phyloP scores from a whole-genome alignment of 2,113 vertebrate genomes.

The Cepphus grylle region DNA sequence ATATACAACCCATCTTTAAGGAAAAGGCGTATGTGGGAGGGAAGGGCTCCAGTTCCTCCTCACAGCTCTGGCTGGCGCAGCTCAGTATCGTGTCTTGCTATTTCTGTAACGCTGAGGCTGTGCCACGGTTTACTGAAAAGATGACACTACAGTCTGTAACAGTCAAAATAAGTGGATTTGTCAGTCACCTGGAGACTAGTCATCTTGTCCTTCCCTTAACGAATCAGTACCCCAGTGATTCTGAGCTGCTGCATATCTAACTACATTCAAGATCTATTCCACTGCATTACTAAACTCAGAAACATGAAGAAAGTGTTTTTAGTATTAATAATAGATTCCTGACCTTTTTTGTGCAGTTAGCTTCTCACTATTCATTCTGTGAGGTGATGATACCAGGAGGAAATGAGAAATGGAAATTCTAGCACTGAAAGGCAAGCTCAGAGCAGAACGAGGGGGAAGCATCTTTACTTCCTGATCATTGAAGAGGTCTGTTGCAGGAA shows the following conservation, averaged over 20 bases:
- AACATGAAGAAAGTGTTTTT: background rate
- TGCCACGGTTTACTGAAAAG: background rate
- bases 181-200: background rate
- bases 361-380: background rate
- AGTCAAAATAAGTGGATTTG: background rate
- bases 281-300: background rate
- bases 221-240: background rate
- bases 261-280: background rate
- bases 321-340: background rate
- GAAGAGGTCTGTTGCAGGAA: background rate
- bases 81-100: background rate
- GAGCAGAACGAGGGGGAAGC: background rate
- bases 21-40: background rate
- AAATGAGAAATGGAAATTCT: constrained; percentile 25
- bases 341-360: background rate
- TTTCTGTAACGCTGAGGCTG: background rate
- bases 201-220: background rate
- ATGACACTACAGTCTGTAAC: background rate
- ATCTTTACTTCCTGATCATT: background rate
- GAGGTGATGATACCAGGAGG: background rate
- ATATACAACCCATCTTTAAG: background rate
- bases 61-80: background rate
- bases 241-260: background rate
- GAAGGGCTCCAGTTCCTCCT: background rate
- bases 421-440: background rate